A percentile compares a stretch with the other conserved stretches of the same genome.
phyloP scores from a whole-genome alignment of 2,113 vertebrate genomes.

The Leptodactylus fuscus region DNA sequence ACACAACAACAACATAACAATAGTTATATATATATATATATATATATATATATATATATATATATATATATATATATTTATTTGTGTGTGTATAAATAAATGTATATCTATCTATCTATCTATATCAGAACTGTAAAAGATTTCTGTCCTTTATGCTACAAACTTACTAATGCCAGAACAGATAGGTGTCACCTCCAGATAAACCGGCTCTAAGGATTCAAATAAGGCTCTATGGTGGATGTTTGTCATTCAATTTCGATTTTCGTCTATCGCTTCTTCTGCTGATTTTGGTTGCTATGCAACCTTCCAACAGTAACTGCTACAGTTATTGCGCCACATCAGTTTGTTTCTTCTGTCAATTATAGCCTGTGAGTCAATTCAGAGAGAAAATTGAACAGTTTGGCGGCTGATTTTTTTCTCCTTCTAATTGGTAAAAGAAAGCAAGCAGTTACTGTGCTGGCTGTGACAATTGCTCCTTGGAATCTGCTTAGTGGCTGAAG shows the following conservation, averaged over 20 bases:
- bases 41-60: no score
- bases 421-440: constrained; percentile 60
- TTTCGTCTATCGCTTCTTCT: constrained; percentile 29
- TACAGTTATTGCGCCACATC: constrained; percentile 58
- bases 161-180: background rate
- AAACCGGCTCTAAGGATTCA: constrained; percentile 29
- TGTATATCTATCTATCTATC: no score
- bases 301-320: constrained; percentile 54
- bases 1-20: no score
- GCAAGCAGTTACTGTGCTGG: constrained; percentile 42
- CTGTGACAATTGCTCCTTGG: constrained; percentile 55
- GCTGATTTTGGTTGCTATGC: constrained; percentile 58
- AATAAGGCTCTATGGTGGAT: constrained; percentile 46
- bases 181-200: background rate
- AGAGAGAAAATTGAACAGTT: constrained; percentile 60
- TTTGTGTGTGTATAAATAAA: no score
- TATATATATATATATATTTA: no score
- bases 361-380: constrained; percentile 58
- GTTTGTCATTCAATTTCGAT: constrained; percentile 50
- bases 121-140: no score
- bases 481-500: constrained; percentile 58
- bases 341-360: constrained; percentile 60
- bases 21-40: no score
- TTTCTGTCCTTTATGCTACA: background rate
- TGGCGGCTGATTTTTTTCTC: constrained; percentile 51